A percentile compares a stretch with the other conserved stretches of the same genome.
phyloP scores from a whole-genome alignment of 2,888 invertebrate genomes.

The Laothoe populi region DNA sequence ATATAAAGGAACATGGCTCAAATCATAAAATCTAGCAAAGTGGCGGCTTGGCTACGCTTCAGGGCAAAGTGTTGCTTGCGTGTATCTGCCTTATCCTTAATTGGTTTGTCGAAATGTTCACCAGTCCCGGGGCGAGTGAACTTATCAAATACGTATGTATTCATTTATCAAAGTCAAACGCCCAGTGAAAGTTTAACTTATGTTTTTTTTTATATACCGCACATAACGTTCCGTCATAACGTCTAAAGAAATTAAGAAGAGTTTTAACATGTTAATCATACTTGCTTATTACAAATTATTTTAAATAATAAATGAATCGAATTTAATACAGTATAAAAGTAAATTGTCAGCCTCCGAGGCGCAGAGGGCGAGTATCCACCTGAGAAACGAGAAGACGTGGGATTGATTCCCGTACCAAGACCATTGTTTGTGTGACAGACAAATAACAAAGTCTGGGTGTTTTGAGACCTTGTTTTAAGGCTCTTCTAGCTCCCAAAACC shows the following conservation, averaged over 20 bases:
- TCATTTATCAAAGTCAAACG: constrained; percentile 58
- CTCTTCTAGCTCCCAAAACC: too few relatives aligned
- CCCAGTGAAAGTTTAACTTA: constrained; percentile 56
- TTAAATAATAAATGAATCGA: too few relatives aligned
- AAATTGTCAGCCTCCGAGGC: too few relatives aligned
- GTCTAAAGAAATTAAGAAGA: constrained; percentile 16
- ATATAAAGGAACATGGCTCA: too few relatives aligned
- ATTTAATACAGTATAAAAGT: too few relatives aligned
- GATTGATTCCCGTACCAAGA: too few relatives aligned
- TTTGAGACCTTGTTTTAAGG: too few relatives aligned
- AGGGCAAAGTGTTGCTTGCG: constrained; percentile 45
- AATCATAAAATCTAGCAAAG: too few relatives aligned
- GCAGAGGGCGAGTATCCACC: too few relatives aligned
- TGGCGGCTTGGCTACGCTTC: constrained; percentile 31
- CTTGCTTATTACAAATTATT: not conserved
- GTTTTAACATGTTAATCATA: constrained; percentile 27
- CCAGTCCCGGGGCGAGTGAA: constrained; percentile 47
- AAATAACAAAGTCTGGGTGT: too few relatives aligned
- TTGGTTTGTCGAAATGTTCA: constrained; percentile 69
- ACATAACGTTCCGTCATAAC: constrained; percentile 20
- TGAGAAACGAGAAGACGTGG: too few relatives aligned
- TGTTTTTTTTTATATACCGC: constrained; percentile 8
- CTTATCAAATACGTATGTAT: constrained; percentile 58
- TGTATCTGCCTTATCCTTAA: constrained; percentile 51
- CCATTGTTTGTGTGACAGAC: too few relatives aligned